Evolutionary conservation across 64 coral and sea anemone species (phyloP), one percentile per base, ranked within the genome.

Genomic region (Exaiptasia diaphana): DNA sequence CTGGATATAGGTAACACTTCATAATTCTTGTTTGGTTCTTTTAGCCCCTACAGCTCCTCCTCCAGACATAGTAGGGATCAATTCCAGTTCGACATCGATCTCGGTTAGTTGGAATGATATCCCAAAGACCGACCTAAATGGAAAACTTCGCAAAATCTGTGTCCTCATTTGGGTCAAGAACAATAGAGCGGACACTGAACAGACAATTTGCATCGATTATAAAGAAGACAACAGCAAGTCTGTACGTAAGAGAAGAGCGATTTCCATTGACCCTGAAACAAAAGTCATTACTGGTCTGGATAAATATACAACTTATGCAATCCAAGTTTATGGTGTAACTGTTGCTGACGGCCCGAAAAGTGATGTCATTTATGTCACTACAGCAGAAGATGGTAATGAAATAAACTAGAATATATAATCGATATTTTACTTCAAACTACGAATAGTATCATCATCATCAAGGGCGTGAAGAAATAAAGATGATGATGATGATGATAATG

Each of bases 341-440:
- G 43, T 85, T 8, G 45, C 41, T 34, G 8, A 29, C 30, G 82
- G 82, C 20, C 67, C 69, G 1, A 18, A 57, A 25, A 85, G 82
- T 34, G 30, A 32, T 36, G 50, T 63, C 8, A 14, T 85, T 4
- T 50, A 71, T 49, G 68, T 60, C 4, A 73, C 46, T 29, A 85
- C 82, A 0, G 82, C 53, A 17, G 82, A 85, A 37, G 82, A 71
- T 57, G 82, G 82, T 85, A 74, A n/a, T n/a, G n/a, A n/a, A n/a
- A n/a, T n/a, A n/a, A n/a, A n/a, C n/a, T n/a, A n/a, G n/a, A n/a
- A n/a, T n/a, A n/a, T n/a, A n/a, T n/a, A n/a, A n/a, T n/a, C n/a
- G n/a, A n/a, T n/a, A n/a, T n/a, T n/a, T n/a, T n/a, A n/a, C n/a
- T n/a, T n/a, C n/a, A n/a, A n/a, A n/a, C n/a, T n/a, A n/a, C n/a